A percentile compares a stretch with the other conserved stretches of the same genome.
Evolutionary conservation across 2,888 invertebrate species (phyloP).

Genomic region (Bombyx huttoni): DNA sequence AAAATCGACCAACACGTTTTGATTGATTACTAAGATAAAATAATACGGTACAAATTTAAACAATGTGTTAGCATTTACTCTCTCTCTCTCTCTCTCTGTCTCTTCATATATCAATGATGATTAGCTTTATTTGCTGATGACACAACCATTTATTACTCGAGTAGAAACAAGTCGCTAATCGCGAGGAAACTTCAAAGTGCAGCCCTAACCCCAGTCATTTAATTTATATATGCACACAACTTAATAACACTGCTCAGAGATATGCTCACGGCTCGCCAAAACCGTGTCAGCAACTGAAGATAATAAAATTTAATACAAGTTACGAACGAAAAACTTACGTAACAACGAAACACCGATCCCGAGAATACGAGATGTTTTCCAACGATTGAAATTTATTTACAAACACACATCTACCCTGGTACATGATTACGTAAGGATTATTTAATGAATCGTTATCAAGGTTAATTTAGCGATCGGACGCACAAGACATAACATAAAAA

Average conservation of each 20-base stretch:
- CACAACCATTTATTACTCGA: too few relatives aligned
- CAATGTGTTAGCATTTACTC: too few relatives aligned
- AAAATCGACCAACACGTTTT: not conserved
- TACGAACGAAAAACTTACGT: not conserved
- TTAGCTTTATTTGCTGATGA: too few relatives aligned
- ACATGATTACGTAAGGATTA: constrained; percentile 21
- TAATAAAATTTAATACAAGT: not conserved
- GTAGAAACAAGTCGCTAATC: too few relatives aligned
- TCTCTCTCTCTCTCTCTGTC: too few relatives aligned
- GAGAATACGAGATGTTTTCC: not conserved
- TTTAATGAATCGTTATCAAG: constrained; percentile 23
- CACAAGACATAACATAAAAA: constrained; percentile 15
- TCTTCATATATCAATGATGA: too few relatives aligned
- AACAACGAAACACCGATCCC: not conserved
- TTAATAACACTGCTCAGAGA: not conserved
- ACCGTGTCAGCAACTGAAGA: not conserved
- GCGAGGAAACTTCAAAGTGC: too few relatives aligned
- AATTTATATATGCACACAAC: too few relatives aligned
- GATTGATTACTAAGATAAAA: not conserved
- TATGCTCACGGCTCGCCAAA: not conserved
- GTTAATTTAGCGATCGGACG: constrained; percentile 42
- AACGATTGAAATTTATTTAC: not conserved
- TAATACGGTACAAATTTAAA: too few relatives aligned
- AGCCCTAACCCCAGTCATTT: too few relatives aligned
- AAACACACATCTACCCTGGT: not conserved